Conservation (phyloP, 1,140 invertebrate genomes). For the Yoshiicerus persimilis region DNA sequence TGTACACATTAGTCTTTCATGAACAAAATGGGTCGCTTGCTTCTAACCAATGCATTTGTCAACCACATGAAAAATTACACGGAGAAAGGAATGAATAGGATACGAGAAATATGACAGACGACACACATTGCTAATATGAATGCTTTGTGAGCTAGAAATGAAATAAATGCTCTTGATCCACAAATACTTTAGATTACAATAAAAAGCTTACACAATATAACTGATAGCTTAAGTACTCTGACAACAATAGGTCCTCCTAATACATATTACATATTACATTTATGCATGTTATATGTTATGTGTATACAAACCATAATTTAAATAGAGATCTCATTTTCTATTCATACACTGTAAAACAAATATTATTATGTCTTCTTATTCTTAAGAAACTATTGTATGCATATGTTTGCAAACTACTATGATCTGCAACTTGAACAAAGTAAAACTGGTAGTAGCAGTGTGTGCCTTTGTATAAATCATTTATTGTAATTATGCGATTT, state of each 20-base stretch:
- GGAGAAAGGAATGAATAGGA: neutral
- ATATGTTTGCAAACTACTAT: too few relatives aligned
- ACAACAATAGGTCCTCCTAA: neutral
- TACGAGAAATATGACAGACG: neutral
- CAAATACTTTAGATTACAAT: neutral
- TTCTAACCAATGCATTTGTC: neutral
- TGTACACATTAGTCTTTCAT: neutral
- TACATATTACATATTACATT: too few relatives aligned
- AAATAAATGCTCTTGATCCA: neutral
- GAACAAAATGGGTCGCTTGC: neutral
- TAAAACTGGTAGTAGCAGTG: too few relatives aligned
- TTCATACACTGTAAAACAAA: too few relatives aligned
- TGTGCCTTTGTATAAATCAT: too few relatives aligned
- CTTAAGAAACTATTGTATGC: too few relatives aligned
- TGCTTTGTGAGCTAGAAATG: neutral
- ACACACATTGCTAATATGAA: neutral
- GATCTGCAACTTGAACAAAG: too few relatives aligned
- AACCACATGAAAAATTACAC: neutral
- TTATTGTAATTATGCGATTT: too few relatives aligned
- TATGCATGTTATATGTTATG: too few relatives aligned
- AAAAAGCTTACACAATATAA: neutral
- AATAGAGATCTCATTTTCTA: too few relatives aligned
- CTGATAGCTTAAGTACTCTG: neutral
- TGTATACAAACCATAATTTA: too few relatives aligned
- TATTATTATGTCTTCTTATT: too few relatives aligned